Evolutionary conservation across 2,888 invertebrate species (phyloP).

Genomic region (Papilio elwesi): DNA sequence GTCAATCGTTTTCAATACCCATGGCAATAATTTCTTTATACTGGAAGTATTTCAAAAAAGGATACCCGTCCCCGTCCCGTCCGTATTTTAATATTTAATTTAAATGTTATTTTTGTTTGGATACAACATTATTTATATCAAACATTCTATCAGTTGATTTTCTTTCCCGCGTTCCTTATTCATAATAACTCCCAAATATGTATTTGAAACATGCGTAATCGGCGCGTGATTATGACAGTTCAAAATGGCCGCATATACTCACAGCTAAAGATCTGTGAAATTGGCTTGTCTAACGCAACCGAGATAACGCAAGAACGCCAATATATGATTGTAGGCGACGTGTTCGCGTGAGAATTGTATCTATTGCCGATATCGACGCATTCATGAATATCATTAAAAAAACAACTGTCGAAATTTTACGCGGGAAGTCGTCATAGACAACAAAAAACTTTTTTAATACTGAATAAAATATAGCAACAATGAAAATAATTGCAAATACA

Average conservation of each 20-base stretch:
- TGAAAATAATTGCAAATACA: too few relatives aligned
- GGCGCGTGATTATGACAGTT: conserved; percentile 21
- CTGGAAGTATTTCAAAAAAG: too few relatives aligned
- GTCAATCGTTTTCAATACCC: too few relatives aligned
- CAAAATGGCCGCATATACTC: conserved; percentile 14
- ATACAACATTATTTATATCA: too few relatives aligned
- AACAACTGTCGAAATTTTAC: conserved; percentile 9
- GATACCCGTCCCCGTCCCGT: too few relatives aligned
- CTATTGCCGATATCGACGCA: conserved; percentile 21
- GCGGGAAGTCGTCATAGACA: conserved; percentile 23
- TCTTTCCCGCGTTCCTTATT: background rate
- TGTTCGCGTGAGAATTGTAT: conserved; percentile 45
- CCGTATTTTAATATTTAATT: too few relatives aligned
- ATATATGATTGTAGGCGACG: conserved; percentile 39
- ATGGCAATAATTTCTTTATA: too few relatives aligned
- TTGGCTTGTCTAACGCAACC: conserved; percentile 38
- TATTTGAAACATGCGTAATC: background rate
- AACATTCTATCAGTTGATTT: too few relatives aligned
- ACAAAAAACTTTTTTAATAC: background rate
- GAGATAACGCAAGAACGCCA: conserved; percentile 32
- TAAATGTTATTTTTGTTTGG: too few relatives aligned
- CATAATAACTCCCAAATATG: background rate
- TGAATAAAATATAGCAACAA: too few relatives aligned
- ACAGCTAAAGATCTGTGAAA: conserved; percentile 38
- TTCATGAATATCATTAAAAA: conserved; percentile 22